phyloP scores from a whole-genome alignment of 1,140 invertebrate genomes.

The Drosophila bocqueti region DNA sequence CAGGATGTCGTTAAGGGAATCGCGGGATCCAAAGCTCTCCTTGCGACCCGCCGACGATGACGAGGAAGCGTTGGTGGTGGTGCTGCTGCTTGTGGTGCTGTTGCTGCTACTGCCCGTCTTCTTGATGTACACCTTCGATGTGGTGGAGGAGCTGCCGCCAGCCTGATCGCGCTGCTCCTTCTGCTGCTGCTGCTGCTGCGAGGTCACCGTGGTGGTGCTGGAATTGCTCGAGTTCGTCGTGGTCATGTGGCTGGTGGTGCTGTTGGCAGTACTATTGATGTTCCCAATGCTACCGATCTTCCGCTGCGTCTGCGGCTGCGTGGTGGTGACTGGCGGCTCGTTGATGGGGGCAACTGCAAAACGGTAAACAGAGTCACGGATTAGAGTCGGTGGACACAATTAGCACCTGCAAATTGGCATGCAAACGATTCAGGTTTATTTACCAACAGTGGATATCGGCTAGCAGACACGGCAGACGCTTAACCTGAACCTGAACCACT shows the following conservation, averaged over 20 bases:
- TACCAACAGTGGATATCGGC: conserved; percentile 27
- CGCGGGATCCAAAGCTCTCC: conserved; percentile 83
- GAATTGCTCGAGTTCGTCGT: conserved; percentile 52
- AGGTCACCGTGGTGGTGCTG: conserved; percentile 58
- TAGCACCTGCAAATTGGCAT: conserved; percentile 41
- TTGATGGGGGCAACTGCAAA: conserved; percentile 80
- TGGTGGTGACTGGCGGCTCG: conserved; percentile 51
- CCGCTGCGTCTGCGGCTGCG: conserved; percentile 37
- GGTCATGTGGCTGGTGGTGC: conserved; percentile 51
- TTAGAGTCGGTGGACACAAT: conserved; percentile 37
- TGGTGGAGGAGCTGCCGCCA: conserved; percentile 49
- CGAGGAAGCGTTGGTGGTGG: conserved; percentile 49
- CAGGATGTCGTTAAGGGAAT: conserved; percentile 84
- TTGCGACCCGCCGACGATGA: conserved; percentile 72
- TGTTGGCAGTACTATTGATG: conserved; percentile 55
- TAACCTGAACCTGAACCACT: not conserved
- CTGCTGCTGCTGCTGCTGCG: conserved; percentile 47
- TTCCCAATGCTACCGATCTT: conserved; percentile 62
- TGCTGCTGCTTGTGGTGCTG: conserved; percentile 26
- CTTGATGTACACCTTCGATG: conserved; percentile 81
- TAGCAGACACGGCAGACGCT: conserved; percentile 5
- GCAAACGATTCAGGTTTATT: conserved; percentile 47
- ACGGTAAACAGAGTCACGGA: conserved; percentile 33
- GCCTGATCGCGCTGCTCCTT: conserved; percentile 36
- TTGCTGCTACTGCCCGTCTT: conserved; percentile 72